A percentile compares a stretch with the other conserved stretches of the same genome.
Conservation (phyloP, 2,113 vertebrate species). For the Phylloscopus whistleri region DNA sequence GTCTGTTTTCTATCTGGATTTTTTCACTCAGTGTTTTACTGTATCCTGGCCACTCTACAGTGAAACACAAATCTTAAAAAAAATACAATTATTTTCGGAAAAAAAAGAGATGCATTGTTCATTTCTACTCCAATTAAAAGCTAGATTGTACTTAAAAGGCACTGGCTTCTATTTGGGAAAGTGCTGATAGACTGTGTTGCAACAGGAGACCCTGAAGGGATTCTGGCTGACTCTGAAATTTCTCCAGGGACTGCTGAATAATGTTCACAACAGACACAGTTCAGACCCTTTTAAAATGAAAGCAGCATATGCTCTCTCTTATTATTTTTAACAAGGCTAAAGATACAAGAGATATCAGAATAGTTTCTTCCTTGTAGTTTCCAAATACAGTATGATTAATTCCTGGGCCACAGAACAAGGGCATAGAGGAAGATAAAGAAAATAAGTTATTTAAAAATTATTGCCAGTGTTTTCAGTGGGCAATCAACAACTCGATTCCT, state of each 20-base stretch:
- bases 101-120: neutral
- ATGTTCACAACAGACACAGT: conserved; percentile 4
- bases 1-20: neutral
- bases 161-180: neutral
- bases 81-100: neutral
- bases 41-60: neutral
- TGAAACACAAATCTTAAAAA: neutral
- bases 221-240: conserved; percentile 25
- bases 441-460: neutral
- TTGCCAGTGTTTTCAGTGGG: neutral
- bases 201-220: conserved; percentile 12
- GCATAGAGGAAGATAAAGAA: neutral
- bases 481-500: neutral
- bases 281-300: conserved; percentile 12
- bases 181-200: conserved; percentile 19
- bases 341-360: neutral
- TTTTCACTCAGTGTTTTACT: neutral
- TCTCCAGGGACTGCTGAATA: conserved; percentile 40
- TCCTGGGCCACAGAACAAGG: neutral
- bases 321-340: conserved; percentile 32
- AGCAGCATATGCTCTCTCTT: conserved; percentile 3
- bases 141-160: conserved; percentile 14
- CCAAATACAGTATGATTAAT: neutral
- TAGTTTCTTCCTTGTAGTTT: neutral
- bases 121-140: conserved; percentile 29